These are phyloP conservation scores for Tor tambroides DNA, from an alignment of 2,113 vertebrate genomes.

Conservation along the genomic window DNA sequence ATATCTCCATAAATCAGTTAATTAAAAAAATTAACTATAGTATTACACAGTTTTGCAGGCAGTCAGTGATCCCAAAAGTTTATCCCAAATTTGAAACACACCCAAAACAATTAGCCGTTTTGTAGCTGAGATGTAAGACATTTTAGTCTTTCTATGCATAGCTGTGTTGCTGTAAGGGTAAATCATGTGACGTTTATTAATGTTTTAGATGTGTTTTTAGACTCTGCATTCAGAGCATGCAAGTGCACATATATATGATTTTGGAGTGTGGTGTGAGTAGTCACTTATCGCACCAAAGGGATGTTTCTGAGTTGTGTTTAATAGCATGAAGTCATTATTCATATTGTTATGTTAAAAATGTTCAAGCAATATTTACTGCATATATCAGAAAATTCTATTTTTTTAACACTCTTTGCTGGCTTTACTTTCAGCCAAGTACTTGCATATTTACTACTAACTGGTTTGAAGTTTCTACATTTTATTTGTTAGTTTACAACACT, in stretches of 20 bases:
- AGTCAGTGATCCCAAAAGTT: background rate
- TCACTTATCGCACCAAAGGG: constrained; percentile 20
- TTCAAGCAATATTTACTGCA: constrained; percentile 7
- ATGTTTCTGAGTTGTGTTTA: background rate
- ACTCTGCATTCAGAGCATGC: background rate
- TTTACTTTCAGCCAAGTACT: constrained; percentile 8
- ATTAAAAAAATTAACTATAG: background rate
- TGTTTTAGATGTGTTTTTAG: constrained; percentile 2
- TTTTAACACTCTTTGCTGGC: constrained; percentile 1
- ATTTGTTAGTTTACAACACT: background rate
- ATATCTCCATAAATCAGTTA: background rate
- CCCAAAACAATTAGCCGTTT: constrained; percentile 11
- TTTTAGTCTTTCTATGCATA: background rate
- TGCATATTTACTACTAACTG: constrained; percentile 26
- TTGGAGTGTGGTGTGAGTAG: constrained; percentile 15
- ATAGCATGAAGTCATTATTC: background rate
- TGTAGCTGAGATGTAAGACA: constrained; percentile 10
- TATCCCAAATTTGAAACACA: background rate
- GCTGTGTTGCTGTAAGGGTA: background rate
- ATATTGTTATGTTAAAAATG: background rate
- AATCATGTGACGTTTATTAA: background rate
- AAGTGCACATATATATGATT: background rate
- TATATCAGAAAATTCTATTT: constrained; percentile 10
- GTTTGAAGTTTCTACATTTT: background rate
- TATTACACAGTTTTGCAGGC: background rate